These are phyloP conservation scores for Pluvianellus socialis DNA, from an alignment of 2,113 vertebrate genomes.

Conservation along the genomic window DNA sequence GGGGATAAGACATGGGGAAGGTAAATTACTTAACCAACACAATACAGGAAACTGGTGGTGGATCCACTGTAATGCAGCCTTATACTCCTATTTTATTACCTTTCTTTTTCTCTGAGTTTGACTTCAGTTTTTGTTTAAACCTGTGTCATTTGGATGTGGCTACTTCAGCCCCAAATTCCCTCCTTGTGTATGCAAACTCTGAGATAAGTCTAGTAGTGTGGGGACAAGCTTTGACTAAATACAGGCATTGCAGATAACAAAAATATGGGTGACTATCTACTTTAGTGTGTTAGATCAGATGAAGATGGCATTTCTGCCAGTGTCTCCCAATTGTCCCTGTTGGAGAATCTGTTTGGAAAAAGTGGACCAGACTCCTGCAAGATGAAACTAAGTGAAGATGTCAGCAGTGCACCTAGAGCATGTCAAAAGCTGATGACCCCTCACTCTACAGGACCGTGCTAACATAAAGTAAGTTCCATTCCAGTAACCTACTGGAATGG, in stretches of 20 bases:
- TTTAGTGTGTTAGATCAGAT: rapidly evolving
- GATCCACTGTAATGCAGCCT: background rate
- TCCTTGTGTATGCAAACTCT: background rate
- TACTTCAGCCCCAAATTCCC: background rate
- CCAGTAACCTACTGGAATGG: background rate
- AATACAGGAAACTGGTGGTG: background rate
- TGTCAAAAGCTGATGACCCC: background rate
- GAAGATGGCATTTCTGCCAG: background rate
- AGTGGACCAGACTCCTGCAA: background rate
- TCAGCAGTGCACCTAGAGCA: background rate
- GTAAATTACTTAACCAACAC: background rate
- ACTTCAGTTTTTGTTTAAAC: background rate
- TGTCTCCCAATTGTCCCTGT: background rate
- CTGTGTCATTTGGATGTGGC: background rate
- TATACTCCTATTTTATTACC: background rate
- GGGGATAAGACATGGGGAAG: background rate
- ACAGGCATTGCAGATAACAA: background rate
- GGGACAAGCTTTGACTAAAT: background rate
- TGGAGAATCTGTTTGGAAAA: background rate
- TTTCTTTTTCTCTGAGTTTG: background rate
- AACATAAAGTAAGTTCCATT: background rate
- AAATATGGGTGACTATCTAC: background rate
- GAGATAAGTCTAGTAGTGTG: background rate
- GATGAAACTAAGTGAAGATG: background rate
- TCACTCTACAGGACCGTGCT: rapidly evolving